Percentiles rank a stretch among this genome's conserved stretches.
These are phyloP conservation scores for Strix aluco DNA, from an alignment of 2,113 vertebrate genomes.

Conservation along the genomic window DNA sequence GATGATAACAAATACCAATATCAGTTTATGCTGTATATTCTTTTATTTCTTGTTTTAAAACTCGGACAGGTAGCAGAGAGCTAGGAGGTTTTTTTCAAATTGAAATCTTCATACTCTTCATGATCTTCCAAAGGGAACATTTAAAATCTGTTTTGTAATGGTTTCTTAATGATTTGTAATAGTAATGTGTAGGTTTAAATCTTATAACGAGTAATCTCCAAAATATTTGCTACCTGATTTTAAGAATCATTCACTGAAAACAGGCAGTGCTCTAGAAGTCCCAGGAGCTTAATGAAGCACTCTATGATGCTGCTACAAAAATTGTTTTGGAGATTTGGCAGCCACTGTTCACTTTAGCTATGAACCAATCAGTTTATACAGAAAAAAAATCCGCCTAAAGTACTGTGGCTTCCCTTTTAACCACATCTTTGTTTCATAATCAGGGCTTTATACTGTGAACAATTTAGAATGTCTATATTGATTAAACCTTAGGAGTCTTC, in stretches of 20 bases:
- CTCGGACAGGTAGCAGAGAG: not conserved
- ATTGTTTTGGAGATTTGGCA: not conserved
- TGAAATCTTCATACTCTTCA: not conserved
- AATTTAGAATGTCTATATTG: slow-evolving; percentile 65
- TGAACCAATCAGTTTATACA: not conserved
- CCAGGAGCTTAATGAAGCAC: not conserved
- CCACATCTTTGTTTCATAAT: not conserved
- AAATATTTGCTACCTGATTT: not conserved
- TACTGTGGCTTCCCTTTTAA: not conserved
- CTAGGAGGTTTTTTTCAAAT: not conserved
- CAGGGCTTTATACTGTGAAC: not conserved
- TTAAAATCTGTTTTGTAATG: not conserved
- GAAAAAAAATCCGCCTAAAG: not conserved
- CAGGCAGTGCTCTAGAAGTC: not conserved
- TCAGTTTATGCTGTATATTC: not conserved
- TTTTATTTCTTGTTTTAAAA: not conserved
- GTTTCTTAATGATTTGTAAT: not conserved
- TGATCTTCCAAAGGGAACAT: not conserved
- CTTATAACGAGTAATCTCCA: not conserved
- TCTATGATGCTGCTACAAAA: not conserved
- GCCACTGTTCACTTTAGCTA: not conserved
- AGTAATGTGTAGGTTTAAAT: not conserved
- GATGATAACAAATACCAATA: not conserved
- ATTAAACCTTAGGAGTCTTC: slow-evolving; percentile 61
- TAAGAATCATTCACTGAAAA: not conserved